Evolutionary conservation across 2,888 invertebrate genomes (phyloP), one percentile per base, ranked within the genome.

Genomic region (Saturnia pavonia): DNA sequence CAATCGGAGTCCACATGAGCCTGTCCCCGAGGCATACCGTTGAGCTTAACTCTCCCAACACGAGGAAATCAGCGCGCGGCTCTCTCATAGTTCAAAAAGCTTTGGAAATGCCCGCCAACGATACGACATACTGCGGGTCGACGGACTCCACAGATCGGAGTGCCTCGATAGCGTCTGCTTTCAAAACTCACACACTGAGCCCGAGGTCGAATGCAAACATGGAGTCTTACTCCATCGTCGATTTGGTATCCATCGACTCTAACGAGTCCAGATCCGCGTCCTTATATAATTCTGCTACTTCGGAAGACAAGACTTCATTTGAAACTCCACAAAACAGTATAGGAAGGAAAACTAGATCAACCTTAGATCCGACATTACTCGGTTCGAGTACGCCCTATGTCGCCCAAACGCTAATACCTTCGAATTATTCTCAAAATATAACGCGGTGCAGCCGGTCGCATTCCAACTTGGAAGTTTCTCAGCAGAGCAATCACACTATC

Each of bases 171-270:
- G 77, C 80, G 0, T 78, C 86, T 0, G 78, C 81, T 0, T 77
- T 76, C 42, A 70, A 74, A 51, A 82, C 86, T 0, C 79, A 80
- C 19, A 83, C 86, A 0, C 69, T 82, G 6, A 85, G 84, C 42
- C 83, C 87, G 0, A 74, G 83, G 4, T 66, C 78, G 4, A 73
- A 69, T 6, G 74, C 72, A n/a, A 80, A 85, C 40, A 70, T 87
- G 27, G 91, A 92, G 68, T 81, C 89, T 0, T 92, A 91, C 74
- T 91, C 93, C 0, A 86, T 92, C 2, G 91, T 92, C 0, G 92
- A 93, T 72, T 76, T 92, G 9, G 88, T 92, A 0, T 91, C 92
- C 0, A 69, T 84, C 0, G 88, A 89, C 68, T 85, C 88, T 0
- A 80, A 80, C n/a, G 83, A 85, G 4, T 84, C 90, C 11, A 74